These are phyloP conservation scores for Bugula neritina DNA, from an alignment of 2,888 invertebrate genomes.

Conservation along the genomic window DNA sequence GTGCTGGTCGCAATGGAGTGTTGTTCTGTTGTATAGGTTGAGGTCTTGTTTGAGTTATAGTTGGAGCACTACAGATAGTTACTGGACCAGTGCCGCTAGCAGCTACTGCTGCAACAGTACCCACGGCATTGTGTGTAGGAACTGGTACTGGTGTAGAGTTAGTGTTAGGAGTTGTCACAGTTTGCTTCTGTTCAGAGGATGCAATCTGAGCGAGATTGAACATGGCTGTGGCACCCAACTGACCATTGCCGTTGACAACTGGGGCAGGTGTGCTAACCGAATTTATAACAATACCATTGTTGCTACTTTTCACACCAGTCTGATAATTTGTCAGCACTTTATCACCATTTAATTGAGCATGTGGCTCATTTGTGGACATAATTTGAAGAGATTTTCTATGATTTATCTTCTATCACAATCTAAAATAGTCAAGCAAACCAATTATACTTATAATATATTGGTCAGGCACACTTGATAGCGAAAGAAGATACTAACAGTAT, in stretches of 20 bases:
- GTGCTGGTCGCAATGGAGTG: neutral
- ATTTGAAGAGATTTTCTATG: neutral
- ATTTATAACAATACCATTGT: neutral
- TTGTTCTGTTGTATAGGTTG: neutral
- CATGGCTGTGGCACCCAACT: conserved; percentile 15
- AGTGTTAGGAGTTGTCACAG: neutral
- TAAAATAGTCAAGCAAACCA: too few species aligned
- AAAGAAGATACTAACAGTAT: too few species aligned
- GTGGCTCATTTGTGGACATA: neutral
- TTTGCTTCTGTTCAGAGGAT: conserved; percentile 16
- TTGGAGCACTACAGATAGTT: neutral
- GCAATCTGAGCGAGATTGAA: conserved; percentile 22
- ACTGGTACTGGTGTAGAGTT: neutral
- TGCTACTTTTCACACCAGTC: neutral
- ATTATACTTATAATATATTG: too few species aligned
- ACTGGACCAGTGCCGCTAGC: neutral
- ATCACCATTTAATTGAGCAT: neutral
- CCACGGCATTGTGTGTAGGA: neutral
- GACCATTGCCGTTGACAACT: conserved; percentile 18
- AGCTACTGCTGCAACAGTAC: neutral
- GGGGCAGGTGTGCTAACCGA: neutral
- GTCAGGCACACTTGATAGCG: too few species aligned
- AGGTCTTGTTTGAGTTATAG: neutral
- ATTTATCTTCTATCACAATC: too few species aligned
- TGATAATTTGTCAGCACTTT: neutral